Percentiles rank a stretch among this genome's conserved stretches.
Conservation (phyloP, 2,888 invertebrate species). For the Acanthosoma haemorrhoidale region DNA sequence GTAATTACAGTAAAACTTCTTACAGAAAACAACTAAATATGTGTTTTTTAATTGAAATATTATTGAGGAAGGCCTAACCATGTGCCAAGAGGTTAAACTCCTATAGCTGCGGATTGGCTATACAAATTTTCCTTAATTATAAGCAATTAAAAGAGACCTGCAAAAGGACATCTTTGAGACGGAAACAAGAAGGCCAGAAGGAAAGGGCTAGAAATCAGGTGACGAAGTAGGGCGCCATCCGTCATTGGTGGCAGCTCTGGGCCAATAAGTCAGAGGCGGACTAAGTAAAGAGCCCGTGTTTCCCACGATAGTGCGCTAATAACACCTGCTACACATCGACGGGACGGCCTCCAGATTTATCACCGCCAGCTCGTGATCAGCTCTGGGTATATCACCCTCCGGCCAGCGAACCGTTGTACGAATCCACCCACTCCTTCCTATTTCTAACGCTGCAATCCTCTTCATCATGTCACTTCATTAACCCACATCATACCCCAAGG, state of each 20-base stretch:
- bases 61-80: no score
- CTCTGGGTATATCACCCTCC: background rate
- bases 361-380: background rate
- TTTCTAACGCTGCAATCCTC: no score
- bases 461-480: no score
- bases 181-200: background rate
- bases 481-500: no score
- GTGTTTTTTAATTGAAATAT: no score
- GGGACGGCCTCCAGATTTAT: background rate
- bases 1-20: no score
- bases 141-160: no score
- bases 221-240: background rate
- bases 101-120: no score
- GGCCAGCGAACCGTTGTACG: background rate
- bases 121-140: no score
- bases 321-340: conserved; percentile 22
- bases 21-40: no score
- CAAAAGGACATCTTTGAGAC: no score
- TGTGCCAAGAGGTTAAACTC: no score
- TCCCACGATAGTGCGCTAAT: conserved; percentile 18
- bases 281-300: background rate
- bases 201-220: background rate
- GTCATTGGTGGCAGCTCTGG: background rate
- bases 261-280: background rate
- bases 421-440: background rate